These are phyloP conservation scores for Papilio polyxenes DNA, from an alignment of 1,140 invertebrate genomes.

Conservation along the genomic window DNA sequence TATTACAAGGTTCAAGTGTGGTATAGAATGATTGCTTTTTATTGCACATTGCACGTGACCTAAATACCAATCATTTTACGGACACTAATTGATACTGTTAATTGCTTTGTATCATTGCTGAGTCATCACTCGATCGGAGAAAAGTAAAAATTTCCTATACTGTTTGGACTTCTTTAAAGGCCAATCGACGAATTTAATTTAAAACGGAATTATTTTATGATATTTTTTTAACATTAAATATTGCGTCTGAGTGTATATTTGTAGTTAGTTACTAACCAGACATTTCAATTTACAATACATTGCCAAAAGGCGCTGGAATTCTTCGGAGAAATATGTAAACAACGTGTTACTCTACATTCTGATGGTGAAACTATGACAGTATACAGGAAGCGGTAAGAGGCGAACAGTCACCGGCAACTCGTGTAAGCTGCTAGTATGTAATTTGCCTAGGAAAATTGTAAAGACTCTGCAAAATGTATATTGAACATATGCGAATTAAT, in stretches of 20 bases:
- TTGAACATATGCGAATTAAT: background rate
- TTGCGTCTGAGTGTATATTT: background rate
- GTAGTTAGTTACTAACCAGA: background rate
- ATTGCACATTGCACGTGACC: background rate
- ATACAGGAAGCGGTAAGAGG: background rate
- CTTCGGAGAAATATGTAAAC: background rate
- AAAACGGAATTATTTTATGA: too few relatives aligned
- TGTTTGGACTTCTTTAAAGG: background rate
- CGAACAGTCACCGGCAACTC: background rate
- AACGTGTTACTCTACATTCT: background rate
- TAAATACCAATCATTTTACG: conserved; percentile 2
- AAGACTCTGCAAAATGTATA: background rate
- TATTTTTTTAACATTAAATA: background rate
- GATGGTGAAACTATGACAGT: background rate
- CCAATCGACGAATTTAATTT: too few relatives aligned
- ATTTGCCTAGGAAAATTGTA: background rate
- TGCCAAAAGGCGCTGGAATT: conserved; percentile 1
- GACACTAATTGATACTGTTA: background rate
- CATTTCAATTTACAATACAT: conserved; percentile 7
- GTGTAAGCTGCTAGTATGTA: background rate
- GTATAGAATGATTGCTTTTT: background rate
- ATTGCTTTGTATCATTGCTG: background rate
- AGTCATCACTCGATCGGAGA: conserved; percentile 5
- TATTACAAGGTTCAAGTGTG: background rate
- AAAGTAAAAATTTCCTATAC: background rate